Conservation (phyloP, 2,113 vertebrate genomes). For the Saimiri boliviensis region DNA sequence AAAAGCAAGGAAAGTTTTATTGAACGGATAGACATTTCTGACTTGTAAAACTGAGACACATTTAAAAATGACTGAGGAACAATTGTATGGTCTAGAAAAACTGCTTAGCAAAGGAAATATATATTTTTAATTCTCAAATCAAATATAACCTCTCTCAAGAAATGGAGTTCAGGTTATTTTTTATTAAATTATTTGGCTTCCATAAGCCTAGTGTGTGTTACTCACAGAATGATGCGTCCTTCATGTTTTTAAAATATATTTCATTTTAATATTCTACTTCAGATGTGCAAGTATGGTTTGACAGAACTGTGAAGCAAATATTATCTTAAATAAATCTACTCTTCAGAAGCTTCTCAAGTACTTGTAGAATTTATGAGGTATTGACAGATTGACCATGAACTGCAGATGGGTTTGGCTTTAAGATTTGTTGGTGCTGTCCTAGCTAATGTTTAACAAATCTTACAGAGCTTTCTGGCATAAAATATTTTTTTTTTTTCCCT, state of each 20-base stretch:
- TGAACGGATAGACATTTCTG: not conserved
- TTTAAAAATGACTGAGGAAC: conserved; percentile 26
- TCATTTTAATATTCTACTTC: not conserved
- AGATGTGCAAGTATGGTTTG: not conserved
- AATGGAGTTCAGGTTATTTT: not conserved
- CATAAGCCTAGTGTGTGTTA: not conserved
- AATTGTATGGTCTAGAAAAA: not conserved
- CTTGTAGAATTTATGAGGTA: not conserved
- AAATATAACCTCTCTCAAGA: conserved; percentile 1
- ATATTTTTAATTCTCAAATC: not conserved
- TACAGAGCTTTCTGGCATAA: not conserved
- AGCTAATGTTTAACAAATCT: conserved; percentile 8
- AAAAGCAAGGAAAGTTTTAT: not conserved
- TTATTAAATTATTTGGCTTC: not conserved
- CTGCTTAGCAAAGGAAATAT: conserved; percentile 21
- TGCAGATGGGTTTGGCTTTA: conserved; percentile 30
- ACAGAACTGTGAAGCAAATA: not conserved
- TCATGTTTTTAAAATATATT: not conserved
- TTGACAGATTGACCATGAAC: not conserved
- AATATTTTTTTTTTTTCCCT: conserved; percentile 35
- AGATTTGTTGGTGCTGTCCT: not conserved
- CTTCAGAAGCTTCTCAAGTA: not conserved
- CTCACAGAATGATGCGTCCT: not conserved
- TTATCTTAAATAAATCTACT: not conserved
- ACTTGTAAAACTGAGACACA: not conserved